Percentiles rank a stretch among this genome's conserved stretches.
Conservation (phyloP, 2,888 invertebrate genomes). For the Omphaloscelis lunosa region DNA sequence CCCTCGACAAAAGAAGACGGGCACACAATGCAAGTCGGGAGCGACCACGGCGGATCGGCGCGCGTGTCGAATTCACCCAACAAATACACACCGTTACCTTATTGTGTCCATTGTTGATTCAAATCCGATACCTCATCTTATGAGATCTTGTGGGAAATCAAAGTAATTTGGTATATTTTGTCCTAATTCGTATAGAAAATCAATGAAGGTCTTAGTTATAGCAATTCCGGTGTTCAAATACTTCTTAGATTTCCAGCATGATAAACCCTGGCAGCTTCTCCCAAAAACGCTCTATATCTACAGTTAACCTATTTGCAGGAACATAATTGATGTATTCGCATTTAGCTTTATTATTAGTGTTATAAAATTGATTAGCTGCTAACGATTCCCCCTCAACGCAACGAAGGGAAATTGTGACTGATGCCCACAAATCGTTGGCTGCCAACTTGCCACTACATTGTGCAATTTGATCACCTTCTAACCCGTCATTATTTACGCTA, state of each 20-base stretch:
- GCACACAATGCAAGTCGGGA: constrained; percentile 55
- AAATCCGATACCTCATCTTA: constrained; percentile 43
- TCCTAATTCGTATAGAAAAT: not conserved
- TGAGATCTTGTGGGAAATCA: constrained; percentile 27
- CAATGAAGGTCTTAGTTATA: constrained; percentile 9
- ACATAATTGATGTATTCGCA: constrained; percentile 16
- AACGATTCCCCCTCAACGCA: constrained; percentile 26
- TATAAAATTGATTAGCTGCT: constrained; percentile 49
- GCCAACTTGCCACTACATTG: constrained; percentile 46
- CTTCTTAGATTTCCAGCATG: constrained; percentile 1
- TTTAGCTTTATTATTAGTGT: constrained; percentile 14
- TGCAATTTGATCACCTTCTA: constrained; percentile 42
- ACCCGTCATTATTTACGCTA: constrained; percentile 47
- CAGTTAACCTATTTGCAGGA: constrained; percentile 1
- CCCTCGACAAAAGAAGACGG: constrained; percentile 57
- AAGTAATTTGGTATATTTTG: constrained; percentile 18
- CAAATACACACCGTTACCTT: constrained; percentile 52
- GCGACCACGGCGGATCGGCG: constrained; percentile 40
- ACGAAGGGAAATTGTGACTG: constrained; percentile 21
- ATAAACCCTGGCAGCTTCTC: not conserved
- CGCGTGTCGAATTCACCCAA: constrained; percentile 58
- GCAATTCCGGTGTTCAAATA: not conserved
- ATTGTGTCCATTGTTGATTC: constrained; percentile 52
- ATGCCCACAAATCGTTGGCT: constrained; percentile 40
- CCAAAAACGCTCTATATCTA: not conserved